phyloP scores from a whole-genome alignment of 2,888 invertebrate species.

The Synanthedon vespiformis region DNA sequence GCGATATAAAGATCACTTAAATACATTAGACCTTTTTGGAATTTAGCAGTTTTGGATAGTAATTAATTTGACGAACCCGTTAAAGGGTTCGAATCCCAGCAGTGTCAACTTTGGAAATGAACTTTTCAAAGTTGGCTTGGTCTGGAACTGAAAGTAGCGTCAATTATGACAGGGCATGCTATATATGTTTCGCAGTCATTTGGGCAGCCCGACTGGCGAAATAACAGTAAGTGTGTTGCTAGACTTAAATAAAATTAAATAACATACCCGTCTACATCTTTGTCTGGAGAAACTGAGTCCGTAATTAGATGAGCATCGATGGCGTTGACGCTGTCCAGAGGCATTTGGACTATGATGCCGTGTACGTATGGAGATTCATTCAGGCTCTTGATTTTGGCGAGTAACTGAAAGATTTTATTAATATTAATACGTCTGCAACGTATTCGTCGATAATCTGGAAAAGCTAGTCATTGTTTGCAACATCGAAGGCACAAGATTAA shows the following conservation, averaged over 20 bases:
- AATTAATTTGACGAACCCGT: not conserved
- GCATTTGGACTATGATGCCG: slow-evolving; percentile 97
- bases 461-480: too few relatives aligned
- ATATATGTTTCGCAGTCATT: too few relatives aligned
- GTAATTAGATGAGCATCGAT: slow-evolving; percentile 91
- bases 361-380: slow-evolving; percentile 89
- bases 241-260: not conserved
- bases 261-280: slow-evolving; percentile 95
- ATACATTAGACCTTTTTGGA: not conserved
- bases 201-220: not conserved
- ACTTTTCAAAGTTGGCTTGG: too few relatives aligned
- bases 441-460: too few relatives aligned
- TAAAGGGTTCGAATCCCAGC: too few relatives aligned
- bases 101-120: too few relatives aligned
- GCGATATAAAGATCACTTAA: too few relatives aligned
- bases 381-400: slow-evolving; percentile 76
- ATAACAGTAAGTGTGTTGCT: not conserved
- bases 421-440: too few relatives aligned
- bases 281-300: slow-evolving; percentile 87
- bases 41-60: not conserved
- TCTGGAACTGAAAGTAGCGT: too few relatives aligned
- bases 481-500: too few relatives aligned
- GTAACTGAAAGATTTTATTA: slow-evolving; percentile 56
- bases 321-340: slow-evolving; percentile 83
- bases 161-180: too few relatives aligned